A percentile compares a stretch with the other conserved stretches of the same genome.
Evolutionary conservation across 2,888 invertebrate genomes (phyloP).

Genomic region (Noctua fimbriata): DNA sequence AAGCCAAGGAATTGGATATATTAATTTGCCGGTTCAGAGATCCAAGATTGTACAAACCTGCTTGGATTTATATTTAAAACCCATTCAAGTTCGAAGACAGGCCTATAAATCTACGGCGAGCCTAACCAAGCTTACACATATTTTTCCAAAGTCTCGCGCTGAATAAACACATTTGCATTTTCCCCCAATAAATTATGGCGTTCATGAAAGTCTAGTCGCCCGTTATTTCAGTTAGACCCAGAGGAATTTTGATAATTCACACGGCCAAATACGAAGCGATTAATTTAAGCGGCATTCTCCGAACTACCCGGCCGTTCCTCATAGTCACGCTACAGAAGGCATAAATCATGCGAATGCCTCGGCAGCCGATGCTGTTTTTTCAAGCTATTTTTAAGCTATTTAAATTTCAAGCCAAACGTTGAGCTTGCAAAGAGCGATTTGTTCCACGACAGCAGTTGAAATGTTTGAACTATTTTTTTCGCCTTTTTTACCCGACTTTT

Average conservation of each 20-base stretch:
- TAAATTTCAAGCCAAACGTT: conserved; percentile 78
- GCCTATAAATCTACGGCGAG: conserved; percentile 35
- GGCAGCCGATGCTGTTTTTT: conserved; percentile 69
- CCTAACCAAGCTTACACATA: conserved; percentile 52
- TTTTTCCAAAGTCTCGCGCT: conserved; percentile 53
- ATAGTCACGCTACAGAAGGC: conserved; percentile 81
- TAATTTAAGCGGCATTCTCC: conserved; percentile 83
- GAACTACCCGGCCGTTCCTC: conserved; percentile 79
- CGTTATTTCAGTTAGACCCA: conserved; percentile 68
- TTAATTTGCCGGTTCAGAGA: conserved; percentile 40
- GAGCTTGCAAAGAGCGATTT: conserved; percentile 74
- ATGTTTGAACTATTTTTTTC: conserved; percentile 57
- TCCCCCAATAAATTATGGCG: conserved; percentile 53
- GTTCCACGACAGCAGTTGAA: conserved; percentile 68
- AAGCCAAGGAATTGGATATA: conserved; percentile 36
- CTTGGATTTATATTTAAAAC: conserved; percentile 52
- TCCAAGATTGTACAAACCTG: conserved; percentile 31
- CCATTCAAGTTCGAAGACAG: conserved; percentile 51
- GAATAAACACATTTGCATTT: conserved; percentile 62
- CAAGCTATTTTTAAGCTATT: conserved; percentile 72
- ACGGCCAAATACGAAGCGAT: conserved; percentile 79
- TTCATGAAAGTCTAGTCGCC: conserved; percentile 61
- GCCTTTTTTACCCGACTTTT: conserved; percentile 48
- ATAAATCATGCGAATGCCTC: conserved; percentile 81
- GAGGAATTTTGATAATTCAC: conserved; percentile 75